These are phyloP conservation scores for Helicorthomorpha holstii DNA, from an alignment of 1,140 invertebrate genomes.

Conservation along the genomic window DNA sequence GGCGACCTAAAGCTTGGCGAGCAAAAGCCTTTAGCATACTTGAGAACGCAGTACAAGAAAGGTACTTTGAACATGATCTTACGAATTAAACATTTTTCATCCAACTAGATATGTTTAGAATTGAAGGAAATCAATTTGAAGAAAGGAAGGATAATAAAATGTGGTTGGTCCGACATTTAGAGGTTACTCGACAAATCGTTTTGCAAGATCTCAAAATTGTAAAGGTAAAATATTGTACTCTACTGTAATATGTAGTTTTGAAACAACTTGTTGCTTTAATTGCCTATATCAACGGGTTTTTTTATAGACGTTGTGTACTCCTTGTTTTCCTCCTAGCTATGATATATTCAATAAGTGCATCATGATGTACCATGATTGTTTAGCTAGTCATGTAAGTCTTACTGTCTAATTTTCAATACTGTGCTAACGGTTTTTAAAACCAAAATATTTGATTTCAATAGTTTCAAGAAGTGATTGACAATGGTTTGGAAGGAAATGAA, in stretches of 20 bases:
- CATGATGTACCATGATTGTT: constrained; percentile 77
- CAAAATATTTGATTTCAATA: constrained; percentile 20
- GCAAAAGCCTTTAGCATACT: constrained; percentile 64
- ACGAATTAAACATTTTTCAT: no score
- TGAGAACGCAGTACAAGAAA: constrained; percentile 60
- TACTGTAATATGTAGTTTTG: constrained; percentile 20
- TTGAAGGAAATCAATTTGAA: constrained; percentile 67
- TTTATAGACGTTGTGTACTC: constrained; percentile 56
- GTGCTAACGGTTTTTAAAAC: neutral
- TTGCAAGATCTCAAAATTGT: constrained; percentile 82
- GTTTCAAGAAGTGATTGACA: constrained; percentile 70
- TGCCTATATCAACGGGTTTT: no score
- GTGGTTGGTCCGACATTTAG: constrained; percentile 69
- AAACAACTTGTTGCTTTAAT: no score
- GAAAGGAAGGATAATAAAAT: constrained; percentile 80
- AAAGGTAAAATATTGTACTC: constrained; percentile 33
- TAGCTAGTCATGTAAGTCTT: constrained; percentile 60
- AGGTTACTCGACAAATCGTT: constrained; percentile 66
- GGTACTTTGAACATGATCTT: constrained; percentile 23
- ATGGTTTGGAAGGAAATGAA: constrained; percentile 86
- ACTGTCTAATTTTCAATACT: constrained; percentile 3
- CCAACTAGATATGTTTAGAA: constrained; percentile 17
- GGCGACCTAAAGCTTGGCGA: constrained; percentile 82
- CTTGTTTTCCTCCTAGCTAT: constrained; percentile 91
- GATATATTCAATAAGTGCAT: constrained; percentile 82